Evolutionary conservation across 2,888 invertebrate species (phyloP).

Genomic region (Odontothrips loti): DNA sequence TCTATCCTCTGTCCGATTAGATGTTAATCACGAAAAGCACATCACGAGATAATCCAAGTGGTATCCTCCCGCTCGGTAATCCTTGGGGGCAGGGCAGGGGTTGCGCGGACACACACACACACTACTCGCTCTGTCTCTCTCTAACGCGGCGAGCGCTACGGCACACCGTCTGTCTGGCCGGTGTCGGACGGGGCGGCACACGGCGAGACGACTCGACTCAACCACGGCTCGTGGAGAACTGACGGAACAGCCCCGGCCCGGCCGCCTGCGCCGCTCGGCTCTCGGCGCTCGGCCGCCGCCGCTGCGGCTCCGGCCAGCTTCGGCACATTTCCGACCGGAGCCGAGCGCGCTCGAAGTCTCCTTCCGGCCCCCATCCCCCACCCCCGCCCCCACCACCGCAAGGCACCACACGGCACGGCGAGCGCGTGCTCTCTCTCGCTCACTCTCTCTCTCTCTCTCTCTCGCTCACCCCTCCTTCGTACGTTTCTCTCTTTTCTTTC

Average conservation of each 20-base stretch:
- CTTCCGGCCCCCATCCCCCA: constrained; percentile 6
- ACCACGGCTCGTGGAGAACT: constrained; percentile 8
- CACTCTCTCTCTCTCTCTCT: neutral
- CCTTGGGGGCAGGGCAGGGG: constrained; percentile 19
- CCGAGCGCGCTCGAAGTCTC: constrained; percentile 23
- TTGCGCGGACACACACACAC: constrained; percentile 28
- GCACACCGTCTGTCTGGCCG: neutral
- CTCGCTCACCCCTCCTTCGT: neutral
- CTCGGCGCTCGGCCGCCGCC: neutral
- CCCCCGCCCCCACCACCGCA: neutral
- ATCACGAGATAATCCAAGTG: constrained; percentile 27
- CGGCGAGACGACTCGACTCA: neutral
- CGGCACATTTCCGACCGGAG: constrained; percentile 25
- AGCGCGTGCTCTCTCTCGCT: neutral
- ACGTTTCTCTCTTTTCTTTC: neutral
- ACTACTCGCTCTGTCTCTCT: constrained; percentile 14
- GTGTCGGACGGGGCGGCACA: neutral
- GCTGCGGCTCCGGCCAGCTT: constrained; percentile 14
- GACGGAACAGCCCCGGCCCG: neutral
- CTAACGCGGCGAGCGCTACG: neutral
- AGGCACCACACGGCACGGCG: constrained; percentile 6
- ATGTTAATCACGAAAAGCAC: constrained; percentile 31
- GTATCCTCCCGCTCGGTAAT: constrained; percentile 30
- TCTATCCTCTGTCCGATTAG: neutral
- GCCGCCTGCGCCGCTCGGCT: neutral